Evolutionary conservation across 2,888 invertebrate species (phyloP), one percentile per base, ranked within the genome.

Genomic region (Molorchus minor): DNA sequence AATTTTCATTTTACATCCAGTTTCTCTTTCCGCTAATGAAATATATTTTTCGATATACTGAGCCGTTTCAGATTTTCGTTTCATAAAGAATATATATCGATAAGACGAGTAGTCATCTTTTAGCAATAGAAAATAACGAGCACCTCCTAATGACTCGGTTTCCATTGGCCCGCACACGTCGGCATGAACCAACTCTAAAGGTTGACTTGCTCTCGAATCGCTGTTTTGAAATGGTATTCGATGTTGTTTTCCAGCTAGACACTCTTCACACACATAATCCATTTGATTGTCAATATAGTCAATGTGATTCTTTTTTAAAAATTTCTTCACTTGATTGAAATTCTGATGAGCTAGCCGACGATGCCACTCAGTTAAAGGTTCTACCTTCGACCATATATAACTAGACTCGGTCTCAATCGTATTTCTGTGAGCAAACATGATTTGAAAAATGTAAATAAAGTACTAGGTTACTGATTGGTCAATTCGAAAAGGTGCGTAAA

Each of bases 171-270:
- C n/a, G n/a, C n/a, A n/a, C n/a, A n/a, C n/a, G n/a, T n/a, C n/a
- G n/a, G 68, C 56, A 57, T 73, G 75, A 8, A 75, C 56, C n/a
- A 72, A 15, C 38, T 72, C 65, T 12, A 75, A 61, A 56, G 46
- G 61, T 65, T 51, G 47, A 20, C 12, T 66, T 12, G 68, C 70
- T 61, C 68, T 69, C 4, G 58, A 57, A 2, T 58, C 58, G 16
- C 40, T 51, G 29, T 64, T 56, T 29, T 51, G 17, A 53, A 75
- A 76, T 3, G 71, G 70, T 7, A 73, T 59, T 16, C 71, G 61
- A 15, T 59, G 21, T 35, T 74, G 71, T 55, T 74, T 76, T 0
- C 69, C 74, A 36, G 75, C 70, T 62, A 57, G 61, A 45, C 72
- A 70, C 20, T 41, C 25, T 54, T 62, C 35, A 56, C 56, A 58